Conservation (phyloP, 2,797 vertebrate genomes). For the Buceros bicornis region DNA sequence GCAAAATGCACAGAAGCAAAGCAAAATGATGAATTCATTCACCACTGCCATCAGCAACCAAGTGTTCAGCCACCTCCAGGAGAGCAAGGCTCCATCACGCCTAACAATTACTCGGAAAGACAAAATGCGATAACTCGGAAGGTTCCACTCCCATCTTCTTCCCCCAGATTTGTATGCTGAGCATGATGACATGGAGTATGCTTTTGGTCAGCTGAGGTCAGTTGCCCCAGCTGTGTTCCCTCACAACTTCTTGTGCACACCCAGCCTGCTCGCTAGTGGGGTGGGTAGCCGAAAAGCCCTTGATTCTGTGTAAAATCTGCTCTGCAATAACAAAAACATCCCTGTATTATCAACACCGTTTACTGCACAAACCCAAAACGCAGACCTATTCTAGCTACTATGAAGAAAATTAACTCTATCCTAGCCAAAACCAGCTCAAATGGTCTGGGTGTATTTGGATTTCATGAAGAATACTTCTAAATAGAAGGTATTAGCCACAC, state of each 20-base stretch:
- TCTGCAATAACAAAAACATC: neutral
- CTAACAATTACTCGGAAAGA: neutral
- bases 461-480: neutral
- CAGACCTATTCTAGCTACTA: neutral
- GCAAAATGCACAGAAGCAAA: neutral
- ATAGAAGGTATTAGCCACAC: neutral
- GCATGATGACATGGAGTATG: neutral
- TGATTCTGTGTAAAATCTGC: neutral
- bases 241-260: neutral
- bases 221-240: neutral
- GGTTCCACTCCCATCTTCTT: neutral
- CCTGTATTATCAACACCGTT: neutral
- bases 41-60: neutral
- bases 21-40: neutral
- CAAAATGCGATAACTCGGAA: neutral
- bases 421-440: neutral
- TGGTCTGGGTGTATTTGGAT: neutral
- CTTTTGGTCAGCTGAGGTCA: neutral
- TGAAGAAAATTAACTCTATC: neutral
- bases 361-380: neutral
- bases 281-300: neutral
- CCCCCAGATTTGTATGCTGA: neutral
- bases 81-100: neutral
- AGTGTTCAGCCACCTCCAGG: neutral
- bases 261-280: neutral